Evolutionary conservation across 2,113 vertebrate species (phyloP).

Genomic region (Pterocles gutturalis): DNA sequence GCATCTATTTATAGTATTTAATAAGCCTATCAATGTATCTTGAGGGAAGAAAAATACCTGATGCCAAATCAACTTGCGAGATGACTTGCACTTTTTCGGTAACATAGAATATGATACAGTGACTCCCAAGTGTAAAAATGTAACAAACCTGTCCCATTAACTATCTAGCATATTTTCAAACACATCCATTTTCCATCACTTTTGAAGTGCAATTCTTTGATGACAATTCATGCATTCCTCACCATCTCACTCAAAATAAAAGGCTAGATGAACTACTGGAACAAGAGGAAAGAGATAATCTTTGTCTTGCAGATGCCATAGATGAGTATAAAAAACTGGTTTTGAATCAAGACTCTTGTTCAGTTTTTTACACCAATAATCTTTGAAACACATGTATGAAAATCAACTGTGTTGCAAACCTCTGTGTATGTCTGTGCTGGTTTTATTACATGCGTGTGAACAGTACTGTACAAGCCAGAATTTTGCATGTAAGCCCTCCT

Average conservation of each 20-base stretch:
- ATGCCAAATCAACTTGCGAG: neutral
- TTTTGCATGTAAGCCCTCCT: neutral
- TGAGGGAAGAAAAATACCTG: neutral
- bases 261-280: neutral
- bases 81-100: neutral
- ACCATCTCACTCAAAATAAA: neutral
- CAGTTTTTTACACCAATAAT: neutral
- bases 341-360: neutral
- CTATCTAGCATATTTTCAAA: neutral
- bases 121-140: neutral
- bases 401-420: neutral
- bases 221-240: neutral
- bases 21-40: neutral
- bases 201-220: neutral
- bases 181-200: neutral
- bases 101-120: neutral
- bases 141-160: neutral
- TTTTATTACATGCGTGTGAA: neutral
- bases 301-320: neutral
- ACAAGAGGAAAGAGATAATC: neutral
- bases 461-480: neutral
- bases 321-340: neutral
- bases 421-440: neutral
- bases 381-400: neutral
- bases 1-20: neutral